Evolutionary conservation across 2,113 vertebrate species (phyloP).

Genomic region (Andinoacara biseriatus): DNA sequence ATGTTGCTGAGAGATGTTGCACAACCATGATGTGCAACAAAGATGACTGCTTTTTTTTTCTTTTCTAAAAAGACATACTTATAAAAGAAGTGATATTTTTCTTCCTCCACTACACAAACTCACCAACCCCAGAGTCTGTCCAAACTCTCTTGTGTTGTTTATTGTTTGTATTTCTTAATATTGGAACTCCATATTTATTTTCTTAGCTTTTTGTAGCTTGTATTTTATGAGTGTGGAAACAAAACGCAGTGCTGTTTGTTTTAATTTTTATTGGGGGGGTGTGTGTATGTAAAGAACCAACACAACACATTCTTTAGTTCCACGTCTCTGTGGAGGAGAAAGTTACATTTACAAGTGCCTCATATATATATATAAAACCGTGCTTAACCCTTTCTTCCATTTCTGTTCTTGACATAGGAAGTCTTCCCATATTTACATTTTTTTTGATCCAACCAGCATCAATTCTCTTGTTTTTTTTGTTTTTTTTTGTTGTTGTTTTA

Average conservation of each 20-base stretch:
- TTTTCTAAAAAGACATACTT: not conserved
- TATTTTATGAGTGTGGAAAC: constrained; percentile 54
- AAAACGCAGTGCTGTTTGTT: constrained; percentile 48
- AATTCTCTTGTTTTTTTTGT: not conserved
- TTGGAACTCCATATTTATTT: constrained; percentile 73
- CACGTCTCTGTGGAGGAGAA: constrained; percentile 21
- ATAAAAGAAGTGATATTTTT: not conserved
- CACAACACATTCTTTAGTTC: constrained; percentile 56
- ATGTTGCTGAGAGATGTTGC: constrained; percentile 16
- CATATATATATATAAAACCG: constrained; percentile 25
- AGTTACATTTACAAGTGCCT: constrained; percentile 66
- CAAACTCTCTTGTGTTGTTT: constrained; percentile 18
- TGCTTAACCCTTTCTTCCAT: constrained; percentile 22
- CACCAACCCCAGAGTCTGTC: not conserved
- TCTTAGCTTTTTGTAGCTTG: constrained; percentile 43
- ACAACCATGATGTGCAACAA: constrained; percentile 33
- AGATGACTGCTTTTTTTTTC: not conserved
- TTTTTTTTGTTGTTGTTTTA: not conserved
- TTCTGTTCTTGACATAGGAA: constrained; percentile 2
- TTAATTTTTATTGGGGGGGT: constrained; percentile 53
- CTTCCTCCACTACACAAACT: constrained; percentile 5
- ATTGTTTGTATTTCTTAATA: constrained; percentile 60
- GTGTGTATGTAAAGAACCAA: constrained; percentile 54
- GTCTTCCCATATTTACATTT: not conserved
- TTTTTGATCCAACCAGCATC: not conserved